Evolutionary conservation across 2,797 vertebrate species (phyloP), one percentile per base, ranked within the genome.

Genomic region (Molossus molossus): DNA sequence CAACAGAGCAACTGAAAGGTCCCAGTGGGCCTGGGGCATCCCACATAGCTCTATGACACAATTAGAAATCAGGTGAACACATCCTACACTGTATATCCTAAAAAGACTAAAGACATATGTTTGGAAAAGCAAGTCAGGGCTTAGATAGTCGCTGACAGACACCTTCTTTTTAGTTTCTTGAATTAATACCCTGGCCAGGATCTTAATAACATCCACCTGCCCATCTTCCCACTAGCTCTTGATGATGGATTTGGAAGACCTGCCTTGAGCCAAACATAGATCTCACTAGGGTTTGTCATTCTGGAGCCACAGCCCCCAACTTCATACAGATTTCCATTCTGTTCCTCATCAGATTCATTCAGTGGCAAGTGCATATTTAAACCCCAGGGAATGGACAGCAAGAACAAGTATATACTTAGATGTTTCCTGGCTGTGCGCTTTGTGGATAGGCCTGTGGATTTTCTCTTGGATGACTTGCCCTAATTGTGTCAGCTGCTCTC

Each of bases 341-440:
- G 12, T 76, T 83, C 33, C 18, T 92, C 80, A 18, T 82, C 23
- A 91, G 87, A 97, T 69, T 76, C 60, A 64, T 84, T 92, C 86
- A 97, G 88, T 90, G n/a, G 69, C 87, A 96, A 90, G 80, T 97
- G 86, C 57, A 88, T 73, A 25, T 95, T 90, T 90, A 81, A 97
- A 89, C 72, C 83, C 77, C 70, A 89, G 80, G 90, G 62, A 93
- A 95, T 50, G 65, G 81, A 89, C 48, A 83, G 62, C 17, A 64
- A 92, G 88, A 97, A 92, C 85, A 95, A 90, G 91, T 90, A 77
- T 29, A 48, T 90, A 96, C 94, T 96, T 90, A 91, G 85, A 92
- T 70, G 29, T 92, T 93, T 94, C 75, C 64, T 83, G 86, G 27
- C 40, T 75, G 5, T 88, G 73, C 53, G 21, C 23, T 88, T 97